Evolutionary conservation across 2,797 vertebrate species (phyloP).

Genomic region (Sebastolobus alascanus): DNA sequence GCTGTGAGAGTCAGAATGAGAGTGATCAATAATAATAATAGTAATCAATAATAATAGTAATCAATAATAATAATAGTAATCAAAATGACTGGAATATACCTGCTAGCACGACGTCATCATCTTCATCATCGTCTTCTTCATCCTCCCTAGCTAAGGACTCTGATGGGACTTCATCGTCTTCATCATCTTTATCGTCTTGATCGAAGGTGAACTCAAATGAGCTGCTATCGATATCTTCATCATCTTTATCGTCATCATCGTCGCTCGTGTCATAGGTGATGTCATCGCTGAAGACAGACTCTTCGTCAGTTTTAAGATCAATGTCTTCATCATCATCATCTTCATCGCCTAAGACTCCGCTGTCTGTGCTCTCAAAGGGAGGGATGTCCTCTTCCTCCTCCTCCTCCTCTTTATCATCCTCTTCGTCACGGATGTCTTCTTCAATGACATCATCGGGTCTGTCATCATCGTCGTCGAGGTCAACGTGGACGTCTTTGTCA

Average conservation of each 20-base stretch:
- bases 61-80: too few relatives aligned
- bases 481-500: slow-evolving; percentile 4
- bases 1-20: neutral
- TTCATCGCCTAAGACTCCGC: slow-evolving; percentile 71
- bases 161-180: slow-evolving; percentile 21
- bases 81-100: slow-evolving; percentile 60
- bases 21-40: neutral
- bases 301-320: slow-evolving; percentile 46
- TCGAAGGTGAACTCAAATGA: slow-evolving; percentile 46
- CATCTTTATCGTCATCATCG: slow-evolving; percentile 47
- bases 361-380: slow-evolving; percentile 60
- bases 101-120: slow-evolving; percentile 55
- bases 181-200: slow-evolving; percentile 12
- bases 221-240: slow-evolving; percentile 44
- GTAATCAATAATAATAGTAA: neutral
- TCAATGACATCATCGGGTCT: slow-evolving; percentile 43
- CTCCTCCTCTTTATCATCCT: slow-evolving; percentile 9
- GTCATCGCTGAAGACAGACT: slow-evolving; percentile 49
- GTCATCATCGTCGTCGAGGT: slow-evolving; percentile 27
- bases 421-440: slow-evolving; percentile 29
- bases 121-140: slow-evolving; percentile 11
- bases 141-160: slow-evolving; percentile 33
- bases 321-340: slow-evolving; percentile 61
- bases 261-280: slow-evolving; percentile 49
- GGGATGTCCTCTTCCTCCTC: slow-evolving; percentile 25